Evolutionary conservation across 2,888 invertebrate species (phyloP).

Genomic region (Nasonovia ribisnigri): DNA sequence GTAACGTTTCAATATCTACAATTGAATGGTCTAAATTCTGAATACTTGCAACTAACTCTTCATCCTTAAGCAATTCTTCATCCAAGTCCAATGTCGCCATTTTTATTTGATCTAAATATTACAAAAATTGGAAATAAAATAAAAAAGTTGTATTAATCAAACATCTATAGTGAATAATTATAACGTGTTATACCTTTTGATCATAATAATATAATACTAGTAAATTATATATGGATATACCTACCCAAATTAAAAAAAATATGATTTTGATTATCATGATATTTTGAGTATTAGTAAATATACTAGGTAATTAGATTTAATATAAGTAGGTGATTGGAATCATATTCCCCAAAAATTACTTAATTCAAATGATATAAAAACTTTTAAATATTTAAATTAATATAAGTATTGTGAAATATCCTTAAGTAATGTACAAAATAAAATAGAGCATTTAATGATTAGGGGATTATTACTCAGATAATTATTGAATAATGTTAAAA

Average conservation of each 20-base stretch:
- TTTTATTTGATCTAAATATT: slow-evolving; percentile 8
- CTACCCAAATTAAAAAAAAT: no score
- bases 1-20: slow-evolving; percentile 44
- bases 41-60: slow-evolving; percentile 20
- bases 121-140: slow-evolving; percentile 4
- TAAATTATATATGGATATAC: no score
- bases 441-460: no score
- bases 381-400: no score
- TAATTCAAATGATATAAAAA: neutral
- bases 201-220: neutral
- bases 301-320: neutral
- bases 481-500: no score
- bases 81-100: slow-evolving; percentile 46
- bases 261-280: no score
- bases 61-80: slow-evolving; percentile 51
- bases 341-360: neutral
- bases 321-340: neutral
- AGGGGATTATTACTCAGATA: no score
- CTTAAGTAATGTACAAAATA: neutral
- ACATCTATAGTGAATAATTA: neutral
- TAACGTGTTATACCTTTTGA: neutral
- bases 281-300: neutral
- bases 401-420: neutral
- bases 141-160: neutral
- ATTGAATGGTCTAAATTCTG: slow-evolving; percentile 53